These are phyloP conservation scores for Antechinus stuartii DNA, from an alignment of 2,113 vertebrate genomes.

Conservation along the genomic window DNA sequence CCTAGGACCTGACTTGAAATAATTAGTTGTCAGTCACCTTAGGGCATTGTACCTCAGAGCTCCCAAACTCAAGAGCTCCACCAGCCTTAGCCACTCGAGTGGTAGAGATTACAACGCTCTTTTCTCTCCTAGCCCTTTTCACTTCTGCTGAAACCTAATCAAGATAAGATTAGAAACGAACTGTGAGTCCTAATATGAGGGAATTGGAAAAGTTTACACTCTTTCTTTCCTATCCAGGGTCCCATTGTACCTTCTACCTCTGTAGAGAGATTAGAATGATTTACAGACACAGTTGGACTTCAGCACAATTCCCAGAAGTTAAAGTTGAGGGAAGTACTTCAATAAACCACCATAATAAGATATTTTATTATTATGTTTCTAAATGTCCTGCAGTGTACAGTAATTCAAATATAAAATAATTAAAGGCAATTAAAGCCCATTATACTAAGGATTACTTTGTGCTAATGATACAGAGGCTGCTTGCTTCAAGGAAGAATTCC, in stretches of 20 bases:
- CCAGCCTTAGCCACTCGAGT: background rate
- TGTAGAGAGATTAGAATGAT: conserved; percentile 72
- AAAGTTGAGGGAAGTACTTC: conserved; percentile 67
- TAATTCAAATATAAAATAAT: conserved; percentile 85
- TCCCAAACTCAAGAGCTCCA: background rate
- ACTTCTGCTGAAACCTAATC: conserved; percentile 55
- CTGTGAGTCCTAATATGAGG: conserved; percentile 45
- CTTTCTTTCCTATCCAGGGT: conserved; percentile 57
- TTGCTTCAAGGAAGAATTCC: conserved; percentile 69
- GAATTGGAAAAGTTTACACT: conserved; percentile 68
- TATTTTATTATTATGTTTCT: conserved; percentile 83
- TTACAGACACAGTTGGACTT: conserved; percentile 73
- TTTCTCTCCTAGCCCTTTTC: background rate
- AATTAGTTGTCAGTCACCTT: background rate
- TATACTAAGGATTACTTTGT: conserved; percentile 80
- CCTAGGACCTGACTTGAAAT: background rate
- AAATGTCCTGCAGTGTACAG: conserved; percentile 80
- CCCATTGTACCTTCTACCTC: conserved; percentile 44
- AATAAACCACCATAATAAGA: conserved; percentile 79
- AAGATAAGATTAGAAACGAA: conserved; percentile 53
- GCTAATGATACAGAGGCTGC: conserved; percentile 75
- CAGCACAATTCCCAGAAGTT: conserved; percentile 78
- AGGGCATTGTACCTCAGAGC: background rate
- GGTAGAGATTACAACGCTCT: background rate
- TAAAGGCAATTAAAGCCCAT: conserved; percentile 83